Base-by-base conservation (phyloP, 2,797 vertebrate genomes). In the Galaxias olidus region DNA sequence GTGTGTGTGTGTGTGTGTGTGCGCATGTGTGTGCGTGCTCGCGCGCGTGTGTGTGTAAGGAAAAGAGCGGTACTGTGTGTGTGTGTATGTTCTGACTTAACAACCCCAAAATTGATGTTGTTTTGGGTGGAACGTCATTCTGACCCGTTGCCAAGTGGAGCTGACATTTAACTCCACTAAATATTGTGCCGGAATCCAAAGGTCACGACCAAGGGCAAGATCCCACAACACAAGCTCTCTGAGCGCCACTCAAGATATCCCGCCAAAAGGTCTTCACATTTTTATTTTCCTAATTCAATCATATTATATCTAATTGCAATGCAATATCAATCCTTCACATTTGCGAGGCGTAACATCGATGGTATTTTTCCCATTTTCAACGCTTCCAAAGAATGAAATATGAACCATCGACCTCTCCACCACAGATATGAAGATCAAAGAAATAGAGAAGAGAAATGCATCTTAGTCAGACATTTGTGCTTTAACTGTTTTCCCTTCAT, bases 101-200 rank as follows among this genome's bases (percentile, higher is more conserved):
- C 58, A 59, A 47, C 18, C 46, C 18, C 18, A 45, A 14, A 59
- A 47, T 59, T 47, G 17, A 47, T 59, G 58, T 59, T 59, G 58
- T 59, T 59, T 59, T 48, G 45, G 58, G 58, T 20, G 45, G 58
- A 59, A 48, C 44, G 11, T 47, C 44, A 45, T 48, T 46, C 13
- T 30, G 58, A 47, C 47, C n/a, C n/a, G 12, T 59, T 59, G 53
- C 58, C 58, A 59, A 59, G 18, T 20, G 19, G 19, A 47, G 45
- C 45, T 61, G 59, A 61, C 46, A 49, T 61, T 61, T 47, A 50
- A 41, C 41, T 50, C 46, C 14, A 61, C 59, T 10, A 61, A 42
- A 61, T 61, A 49, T 61, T 61, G 47, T 49, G 46, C 13, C 40
- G 19, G 19, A 40, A 14, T 48, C 14, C 49, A 61, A 61, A 61